phyloP scores from a whole-genome alignment of 2,888 invertebrate genomes.

The Euzetes globulus region DNA sequence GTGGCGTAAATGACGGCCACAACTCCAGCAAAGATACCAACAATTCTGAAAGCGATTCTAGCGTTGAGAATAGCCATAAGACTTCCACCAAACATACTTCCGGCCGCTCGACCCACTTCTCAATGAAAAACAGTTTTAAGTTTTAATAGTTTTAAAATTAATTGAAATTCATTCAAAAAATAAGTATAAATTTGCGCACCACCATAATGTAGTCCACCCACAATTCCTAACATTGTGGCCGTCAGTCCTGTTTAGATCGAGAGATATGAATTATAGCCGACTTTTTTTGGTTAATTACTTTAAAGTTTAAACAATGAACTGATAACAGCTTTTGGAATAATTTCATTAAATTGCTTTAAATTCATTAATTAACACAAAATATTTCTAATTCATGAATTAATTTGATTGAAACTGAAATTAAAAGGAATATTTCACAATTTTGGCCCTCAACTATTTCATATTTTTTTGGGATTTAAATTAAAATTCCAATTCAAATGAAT shows the following conservation, averaged over 20 bases:
- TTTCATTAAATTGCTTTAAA: too few relatives aligned
- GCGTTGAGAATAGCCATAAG: slow-evolving; percentile 68
- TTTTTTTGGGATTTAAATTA: too few relatives aligned
- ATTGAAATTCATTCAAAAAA: slow-evolving; percentile 5
- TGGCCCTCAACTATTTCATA: too few relatives aligned
- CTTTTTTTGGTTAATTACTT: not conserved
- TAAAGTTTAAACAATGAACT: not conserved
- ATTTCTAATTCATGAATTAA: not conserved
- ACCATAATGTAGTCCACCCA: slow-evolving; percentile 82
- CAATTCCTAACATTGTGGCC: slow-evolving; percentile 75
- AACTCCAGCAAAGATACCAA: slow-evolving; percentile 65
- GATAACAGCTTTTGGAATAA: too few relatives aligned
- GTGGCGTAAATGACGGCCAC: slow-evolving; percentile 64
- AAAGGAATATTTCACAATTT: too few relatives aligned
- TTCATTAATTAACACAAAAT: slow-evolving; percentile 1
- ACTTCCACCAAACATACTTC: slow-evolving; percentile 69
- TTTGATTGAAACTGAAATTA: too few relatives aligned
- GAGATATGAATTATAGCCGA: not conserved
- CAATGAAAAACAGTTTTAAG: slow-evolving; percentile 31
- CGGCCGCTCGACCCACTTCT: slow-evolving; percentile 64
- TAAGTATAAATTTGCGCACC: not conserved
- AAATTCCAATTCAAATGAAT: too few relatives aligned
- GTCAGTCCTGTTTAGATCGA: slow-evolving; percentile 51
- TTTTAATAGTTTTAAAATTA: not conserved
- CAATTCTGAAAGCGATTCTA: slow-evolving; percentile 66